Evolutionary conservation across 2,888 invertebrate genomes (phyloP).

Genomic region (Sinohyriopsis cumingii): DNA sequence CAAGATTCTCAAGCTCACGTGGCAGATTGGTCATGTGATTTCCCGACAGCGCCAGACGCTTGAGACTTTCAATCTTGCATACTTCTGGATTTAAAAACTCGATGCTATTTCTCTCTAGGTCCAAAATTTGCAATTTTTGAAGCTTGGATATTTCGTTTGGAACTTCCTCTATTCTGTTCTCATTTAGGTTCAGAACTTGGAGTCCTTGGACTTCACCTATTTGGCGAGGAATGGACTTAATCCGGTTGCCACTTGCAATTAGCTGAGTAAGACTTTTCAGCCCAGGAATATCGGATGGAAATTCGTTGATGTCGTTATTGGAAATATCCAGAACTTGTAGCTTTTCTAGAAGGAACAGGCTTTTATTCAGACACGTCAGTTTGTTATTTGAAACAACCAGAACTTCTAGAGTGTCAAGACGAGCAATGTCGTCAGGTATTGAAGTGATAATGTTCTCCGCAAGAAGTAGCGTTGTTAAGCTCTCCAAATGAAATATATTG

Average conservation of each 20-base stretch:
- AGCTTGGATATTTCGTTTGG: constrained; percentile 56
- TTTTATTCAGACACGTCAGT: constrained; percentile 45
- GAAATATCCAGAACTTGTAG: constrained; percentile 59
- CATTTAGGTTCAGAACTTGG: constrained; percentile 54
- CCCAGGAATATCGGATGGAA: constrained; percentile 51
- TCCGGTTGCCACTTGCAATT: constrained; percentile 52
- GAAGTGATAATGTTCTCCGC: constrained; percentile 56
- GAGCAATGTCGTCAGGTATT: constrained; percentile 54
- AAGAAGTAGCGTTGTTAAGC: constrained; percentile 54
- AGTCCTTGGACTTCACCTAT: constrained; percentile 52
- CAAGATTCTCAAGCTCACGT: constrained; percentile 60
- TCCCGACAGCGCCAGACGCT: constrained; percentile 60
- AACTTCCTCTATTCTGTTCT: constrained; percentile 56
- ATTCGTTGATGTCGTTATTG: constrained; percentile 56
- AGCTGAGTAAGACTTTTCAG: constrained; percentile 52
- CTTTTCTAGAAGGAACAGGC: constrained; percentile 46
- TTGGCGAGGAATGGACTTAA: constrained; percentile 52
- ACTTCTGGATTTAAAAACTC: constrained; percentile 60
- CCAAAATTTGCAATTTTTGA: constrained; percentile 55
- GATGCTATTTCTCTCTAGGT: constrained; percentile 61
- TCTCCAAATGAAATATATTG: constrained; percentile 39
- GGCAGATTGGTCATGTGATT: constrained; percentile 66
- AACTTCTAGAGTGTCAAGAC: constrained; percentile 51
- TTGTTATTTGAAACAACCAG: constrained; percentile 55
- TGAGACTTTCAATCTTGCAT: constrained; percentile 59